Conservation (phyloP, 2,797 vertebrate genomes). For the Amblyopsis hoosieri region DNA sequence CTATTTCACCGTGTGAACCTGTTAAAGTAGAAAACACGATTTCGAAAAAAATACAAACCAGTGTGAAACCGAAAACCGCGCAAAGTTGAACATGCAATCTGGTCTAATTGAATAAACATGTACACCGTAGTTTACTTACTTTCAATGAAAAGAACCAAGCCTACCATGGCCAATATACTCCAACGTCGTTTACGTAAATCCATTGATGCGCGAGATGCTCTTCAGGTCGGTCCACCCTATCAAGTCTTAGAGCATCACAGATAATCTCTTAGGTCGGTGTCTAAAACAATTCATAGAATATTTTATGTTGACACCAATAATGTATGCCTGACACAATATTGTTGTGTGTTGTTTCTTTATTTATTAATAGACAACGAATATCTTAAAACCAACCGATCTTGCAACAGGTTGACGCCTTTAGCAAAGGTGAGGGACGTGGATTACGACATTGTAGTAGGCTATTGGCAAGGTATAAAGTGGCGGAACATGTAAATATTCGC, state of each 20-base stretch:
- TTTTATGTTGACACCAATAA: neutral
- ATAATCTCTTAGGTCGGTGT: too few relatives aligned
- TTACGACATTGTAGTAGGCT: neutral
- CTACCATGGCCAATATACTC: constrained; percentile 52
- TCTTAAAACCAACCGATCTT: too few relatives aligned
- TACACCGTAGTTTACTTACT: constrained; percentile 54
- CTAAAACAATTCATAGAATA: neutral
- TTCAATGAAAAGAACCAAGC: constrained; percentile 45
- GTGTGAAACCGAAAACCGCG: too few relatives aligned
- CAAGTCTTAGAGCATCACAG: constrained; percentile 13
- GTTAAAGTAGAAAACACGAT: constrained; percentile 8
- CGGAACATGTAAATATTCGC: neutral
- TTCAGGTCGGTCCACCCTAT: constrained; percentile 34
- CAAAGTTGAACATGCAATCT: neutral
- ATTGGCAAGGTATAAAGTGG: neutral
- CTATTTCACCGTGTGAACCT: constrained; percentile 69
- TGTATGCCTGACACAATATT: neutral
- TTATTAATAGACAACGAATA: neutral
- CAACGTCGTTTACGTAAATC: constrained; percentile 66
- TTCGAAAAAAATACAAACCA: neutral
- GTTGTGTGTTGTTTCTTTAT: neutral
- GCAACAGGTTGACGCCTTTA: neutral
- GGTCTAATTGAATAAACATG: neutral
- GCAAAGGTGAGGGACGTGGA: neutral
- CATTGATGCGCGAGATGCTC: constrained; percentile 72